Conservation (phyloP, 1,140 invertebrate species). For the Thereuonema tuberculata region DNA sequence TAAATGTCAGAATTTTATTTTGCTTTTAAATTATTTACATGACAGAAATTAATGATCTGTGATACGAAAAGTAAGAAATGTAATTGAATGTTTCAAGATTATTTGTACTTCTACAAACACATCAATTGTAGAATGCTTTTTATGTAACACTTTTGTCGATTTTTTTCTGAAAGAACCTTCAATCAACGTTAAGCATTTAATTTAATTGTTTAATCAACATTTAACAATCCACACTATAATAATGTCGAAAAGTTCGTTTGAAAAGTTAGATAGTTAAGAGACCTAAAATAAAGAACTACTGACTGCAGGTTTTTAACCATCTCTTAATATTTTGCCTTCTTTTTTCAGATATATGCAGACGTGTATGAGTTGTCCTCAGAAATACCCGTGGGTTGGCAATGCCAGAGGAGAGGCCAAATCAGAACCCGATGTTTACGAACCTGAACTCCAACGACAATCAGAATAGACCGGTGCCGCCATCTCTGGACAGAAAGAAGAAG, state of each 20-base stretch:
- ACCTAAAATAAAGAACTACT: not conserved
- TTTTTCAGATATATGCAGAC: constrained; percentile 12
- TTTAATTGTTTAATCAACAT: not conserved
- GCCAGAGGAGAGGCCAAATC: constrained; percentile 8
- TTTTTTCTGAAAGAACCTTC: not conserved
- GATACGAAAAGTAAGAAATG: no score
- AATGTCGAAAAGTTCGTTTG: no score
- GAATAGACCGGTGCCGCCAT: no score
- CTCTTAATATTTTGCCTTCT: not conserved
- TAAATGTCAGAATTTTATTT: no score
- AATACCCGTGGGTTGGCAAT: constrained; percentile 12
- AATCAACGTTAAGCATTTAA: not conserved
- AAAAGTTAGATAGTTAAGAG: not conserved
- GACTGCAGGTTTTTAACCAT: not conserved
- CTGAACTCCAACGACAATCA: constrained; percentile 5
- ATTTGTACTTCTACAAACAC: no score
- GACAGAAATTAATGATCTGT: no score
- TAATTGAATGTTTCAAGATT: no score
- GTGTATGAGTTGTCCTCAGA: constrained; percentile 2
- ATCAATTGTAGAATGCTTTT: no score
- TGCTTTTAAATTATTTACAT: no score
- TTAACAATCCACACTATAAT: not conserved
- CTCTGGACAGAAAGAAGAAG: no score
- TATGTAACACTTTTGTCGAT: not conserved
- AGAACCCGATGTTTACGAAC: constrained; percentile 3